A percentile compares a stretch with the other conserved stretches of the same genome.
These are phyloP conservation scores for Zygogramma bicolorata DNA, from an alignment of 2,888 invertebrate genomes.

Conservation along the genomic window DNA sequence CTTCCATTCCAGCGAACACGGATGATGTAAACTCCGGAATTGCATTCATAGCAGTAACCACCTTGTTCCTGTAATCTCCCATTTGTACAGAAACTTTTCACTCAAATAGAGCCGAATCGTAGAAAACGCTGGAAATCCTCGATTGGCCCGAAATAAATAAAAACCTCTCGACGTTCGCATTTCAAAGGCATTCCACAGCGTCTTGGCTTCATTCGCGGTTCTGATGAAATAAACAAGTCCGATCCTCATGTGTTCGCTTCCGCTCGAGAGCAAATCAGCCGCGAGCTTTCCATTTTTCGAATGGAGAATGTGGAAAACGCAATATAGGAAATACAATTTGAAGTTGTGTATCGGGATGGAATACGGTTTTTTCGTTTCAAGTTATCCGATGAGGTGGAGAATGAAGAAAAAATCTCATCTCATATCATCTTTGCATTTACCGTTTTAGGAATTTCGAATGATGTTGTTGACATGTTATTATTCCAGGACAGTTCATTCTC, in stretches of 20 bases:
- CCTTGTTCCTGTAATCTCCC: not conserved
- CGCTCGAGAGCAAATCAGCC: constrained; percentile 52
- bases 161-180: constrained; percentile 53
- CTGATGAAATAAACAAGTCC: constrained; percentile 51
- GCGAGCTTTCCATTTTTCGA: constrained; percentile 57
- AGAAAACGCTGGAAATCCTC: constrained; percentile 14
- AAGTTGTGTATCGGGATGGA: constrained; percentile 27
- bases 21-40: not conserved
- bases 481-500: too few relatives aligned
- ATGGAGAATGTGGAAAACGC: constrained; percentile 55
- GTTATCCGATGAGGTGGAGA: not conserved
- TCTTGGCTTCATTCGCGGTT: constrained; percentile 45
- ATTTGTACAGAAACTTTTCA: not conserved
- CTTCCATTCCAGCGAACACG: too few relatives aligned
- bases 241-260: constrained; percentile 45
- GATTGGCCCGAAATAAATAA: constrained; percentile 18
- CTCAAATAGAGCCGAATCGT: not conserved
- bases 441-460: too few relatives aligned
- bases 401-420: not conserved
- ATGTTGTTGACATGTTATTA: not conserved
- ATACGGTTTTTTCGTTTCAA: constrained; percentile 21
- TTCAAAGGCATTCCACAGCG: constrained; percentile 53
- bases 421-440: not conserved
- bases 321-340: constrained; percentile 58
- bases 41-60: not conserved